Evolutionary conservation across 2,888 invertebrate species (phyloP).

Genomic region (Euzophera pinguis): DNA sequence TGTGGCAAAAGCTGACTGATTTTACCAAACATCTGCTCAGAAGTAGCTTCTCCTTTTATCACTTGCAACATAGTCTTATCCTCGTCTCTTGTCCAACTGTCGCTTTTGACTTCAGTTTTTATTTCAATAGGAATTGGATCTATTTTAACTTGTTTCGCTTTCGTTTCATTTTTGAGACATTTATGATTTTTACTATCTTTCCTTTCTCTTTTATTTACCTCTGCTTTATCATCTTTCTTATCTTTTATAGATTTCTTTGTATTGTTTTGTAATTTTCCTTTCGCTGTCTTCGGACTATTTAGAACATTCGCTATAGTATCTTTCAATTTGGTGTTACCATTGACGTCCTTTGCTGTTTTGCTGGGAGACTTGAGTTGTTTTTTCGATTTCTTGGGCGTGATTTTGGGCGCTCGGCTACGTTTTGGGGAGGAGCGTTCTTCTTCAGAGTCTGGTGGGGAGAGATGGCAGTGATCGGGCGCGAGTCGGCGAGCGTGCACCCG

Average conservation of each 20-base stretch:
- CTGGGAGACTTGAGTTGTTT: constrained; percentile 67
- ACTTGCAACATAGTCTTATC: constrained; percentile 89
- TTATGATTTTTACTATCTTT: constrained; percentile 37
- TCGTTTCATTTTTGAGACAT: constrained; percentile 38
- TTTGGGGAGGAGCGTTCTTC: constrained; percentile 59
- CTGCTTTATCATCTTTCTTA: constrained; percentile 33
- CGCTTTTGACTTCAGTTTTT: constrained; percentile 39
- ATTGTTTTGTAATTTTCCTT: constrained; percentile 38
- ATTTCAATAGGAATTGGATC: constrained; percentile 32
- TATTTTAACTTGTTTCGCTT: constrained; percentile 45
- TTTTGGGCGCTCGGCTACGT: constrained; percentile 43
- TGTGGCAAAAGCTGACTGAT: constrained; percentile 78
- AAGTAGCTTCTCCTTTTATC: constrained; percentile 83
- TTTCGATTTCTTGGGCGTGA: constrained; percentile 53
- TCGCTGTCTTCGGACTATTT: constrained; percentile 45
- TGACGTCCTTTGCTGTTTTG: constrained; percentile 62
- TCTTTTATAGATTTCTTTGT: constrained; percentile 39
- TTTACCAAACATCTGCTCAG: constrained; percentile 81
- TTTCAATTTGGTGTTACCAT: constrained; percentile 64
- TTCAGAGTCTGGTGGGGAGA: constrained; percentile 57
- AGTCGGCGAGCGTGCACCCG: constrained; percentile 62
- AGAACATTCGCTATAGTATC: constrained; percentile 31
- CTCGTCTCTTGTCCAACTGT: constrained; percentile 88
- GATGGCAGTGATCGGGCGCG: constrained; percentile 48
- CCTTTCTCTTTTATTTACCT: constrained; percentile 35